Base-by-base conservation (phyloP, 1,140 invertebrate species). In the Drosophila azteca region DNA sequence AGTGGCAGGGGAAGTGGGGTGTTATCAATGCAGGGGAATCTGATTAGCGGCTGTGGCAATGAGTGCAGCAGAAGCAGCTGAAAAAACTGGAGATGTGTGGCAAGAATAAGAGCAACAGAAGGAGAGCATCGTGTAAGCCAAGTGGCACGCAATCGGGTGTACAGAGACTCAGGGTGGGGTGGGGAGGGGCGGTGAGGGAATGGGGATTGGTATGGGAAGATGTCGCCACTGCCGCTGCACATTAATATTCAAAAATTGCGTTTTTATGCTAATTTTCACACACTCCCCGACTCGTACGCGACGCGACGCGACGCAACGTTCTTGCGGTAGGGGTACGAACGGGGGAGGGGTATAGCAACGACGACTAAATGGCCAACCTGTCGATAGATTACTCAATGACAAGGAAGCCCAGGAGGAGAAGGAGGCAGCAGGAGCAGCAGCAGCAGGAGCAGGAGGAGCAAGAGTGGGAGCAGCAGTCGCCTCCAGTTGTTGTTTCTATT, bases 211-310 rank as follows among this genome's bases (percentile, higher is more conserved):
- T 61, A 48, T 59, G 58, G 50, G 46, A 41, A 61, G 78, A 68
- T 77, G 78, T 81, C 59, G 79, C 77, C 59, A 65, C 70, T 49
- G 35, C 55, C 46, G 64, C 48, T 68, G 69, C 78, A 88, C 80
- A 90, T 90, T 90, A 90, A 90, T 90, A 90, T 90, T 90, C 88
- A 82, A 88, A 90, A 88, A 90, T 90, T 88, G 88, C 88, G 88
- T 90, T 90, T 90, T 90, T 90, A 90, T 90, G 88, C 88, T 90
- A 90, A 90, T 90, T 90, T 76, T 72, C 79, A 77, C 85, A 78
- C 79, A 83, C 65, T 61, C 26, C 24, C 17, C 11, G 35, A 39
- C 4, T 39, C 35, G 35, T 13, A 39, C 11, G 35, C 35, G 35
- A 11, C 3, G 35, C 35, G 11, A 39, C 35, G 35, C 35, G 35